Conservation (phyloP, 2,888 invertebrate species). For the Caenorhabditis sp. region DNA sequence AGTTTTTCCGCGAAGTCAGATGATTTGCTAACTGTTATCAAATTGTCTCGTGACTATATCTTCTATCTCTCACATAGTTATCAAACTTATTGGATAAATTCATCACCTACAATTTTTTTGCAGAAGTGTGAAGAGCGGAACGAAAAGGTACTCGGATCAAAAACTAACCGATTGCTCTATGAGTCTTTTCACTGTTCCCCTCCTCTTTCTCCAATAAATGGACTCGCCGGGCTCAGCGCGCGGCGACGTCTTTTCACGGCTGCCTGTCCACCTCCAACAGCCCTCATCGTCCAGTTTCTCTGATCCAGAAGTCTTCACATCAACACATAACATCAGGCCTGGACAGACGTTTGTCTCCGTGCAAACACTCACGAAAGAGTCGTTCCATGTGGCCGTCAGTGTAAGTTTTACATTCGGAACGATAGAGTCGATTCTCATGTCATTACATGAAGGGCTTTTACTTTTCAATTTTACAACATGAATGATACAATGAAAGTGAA, state of each 20-base stretch:
- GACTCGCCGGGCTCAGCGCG: constrained; percentile 59
- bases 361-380: constrained; percentile 74
- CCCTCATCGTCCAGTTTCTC: constrained; percentile 70
- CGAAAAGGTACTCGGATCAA: constrained; percentile 7
- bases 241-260: constrained; percentile 56
- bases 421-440: constrained; percentile 7
- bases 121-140: constrained; percentile 35
- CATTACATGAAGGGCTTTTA: constrained; percentile 20
- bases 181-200: constrained; percentile 39
- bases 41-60: constrained; percentile 3
- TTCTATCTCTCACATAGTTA: constrained; percentile 1
- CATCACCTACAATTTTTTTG: background rate
- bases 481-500: constrained; percentile 25
- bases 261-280: constrained; percentile 72
- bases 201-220: constrained; percentile 53
- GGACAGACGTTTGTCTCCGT: constrained; percentile 73
- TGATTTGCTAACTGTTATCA: constrained; percentile 50
- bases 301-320: constrained; percentile 71
- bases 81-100: background rate
- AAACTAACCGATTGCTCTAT: constrained; percentile 35
- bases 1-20: constrained; percentile 24
- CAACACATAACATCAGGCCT: constrained; percentile 68
- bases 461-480: constrained; percentile 24
- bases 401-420: constrained; percentile 54
- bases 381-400: constrained; percentile 70